Base-by-base conservation (phyloP, 2,113 vertebrate species). In the Butorides virescens region DNA sequence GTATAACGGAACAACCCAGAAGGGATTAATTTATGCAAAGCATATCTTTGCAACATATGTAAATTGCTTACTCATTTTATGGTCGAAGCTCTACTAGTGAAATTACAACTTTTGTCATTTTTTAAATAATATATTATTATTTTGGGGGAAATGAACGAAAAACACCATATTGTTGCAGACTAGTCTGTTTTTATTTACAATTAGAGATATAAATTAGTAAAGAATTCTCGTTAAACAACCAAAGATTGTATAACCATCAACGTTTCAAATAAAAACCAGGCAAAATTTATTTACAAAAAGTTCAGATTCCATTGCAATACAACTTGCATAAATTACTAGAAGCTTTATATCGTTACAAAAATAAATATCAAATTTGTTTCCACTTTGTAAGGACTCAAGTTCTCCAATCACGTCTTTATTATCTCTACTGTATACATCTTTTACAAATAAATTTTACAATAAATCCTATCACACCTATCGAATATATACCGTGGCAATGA, bases 321-420 rank as follows among this genome's bases (percentile, higher is more conserved):
- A 99, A 99, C 99, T 99, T 99, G 99, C 99, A 99, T 99, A 99
- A 99, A 99, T 99, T 99, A 99, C 98, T 98, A 98, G 98, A 98
- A 99, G 99, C 98, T 99, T 98, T 98, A 98, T 99, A 97, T 99
- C 96, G 92, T 99, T 99, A 99, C 98, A 99, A 99, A 99, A 99
- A 99, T 99, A 99, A 99, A 99, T 99, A 99, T 99, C 99, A 99
- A 99, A 99, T 99, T 99, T 99, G 98, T 98, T 99, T 99, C 98
- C 99, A 99, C 98, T 99, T 99, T 98, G 98, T 98, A 99, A 99
- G 98, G 99, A 99, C 98, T 99, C 98, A 98, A 98, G 98, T 99
- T 99, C 98, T 98, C 98, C 98, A 98, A 98, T 98, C 98, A 98
- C 97, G 10, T 98, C 95, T 98, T 98, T 97, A 97, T 98, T 98